Evolutionary conservation across 2,888 invertebrate species (phyloP).

Genomic region (Ophonus ardosiacus): DNA sequence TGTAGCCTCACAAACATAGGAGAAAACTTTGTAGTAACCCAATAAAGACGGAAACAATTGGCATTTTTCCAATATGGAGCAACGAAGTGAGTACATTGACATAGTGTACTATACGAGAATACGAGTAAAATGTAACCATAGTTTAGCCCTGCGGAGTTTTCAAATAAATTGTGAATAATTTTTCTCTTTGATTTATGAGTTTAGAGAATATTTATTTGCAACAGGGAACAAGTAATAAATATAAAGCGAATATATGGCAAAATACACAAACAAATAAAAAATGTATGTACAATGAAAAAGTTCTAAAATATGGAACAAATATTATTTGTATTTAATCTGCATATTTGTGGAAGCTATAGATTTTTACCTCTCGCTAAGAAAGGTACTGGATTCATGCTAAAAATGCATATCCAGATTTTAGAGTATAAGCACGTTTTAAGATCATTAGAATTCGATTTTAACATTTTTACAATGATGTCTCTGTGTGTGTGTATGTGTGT

Average conservation of each 20-base stretch:
- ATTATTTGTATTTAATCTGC: too few species aligned
- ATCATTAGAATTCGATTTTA: too few species aligned
- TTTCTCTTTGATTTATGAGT: not conserved
- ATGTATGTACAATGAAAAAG: too few species aligned
- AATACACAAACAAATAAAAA: not conserved
- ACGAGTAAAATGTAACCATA: not conserved
- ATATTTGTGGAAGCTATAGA: too few species aligned
- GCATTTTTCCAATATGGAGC: constrained; percentile 39
- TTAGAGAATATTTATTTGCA: not conserved
- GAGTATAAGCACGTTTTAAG: too few species aligned
- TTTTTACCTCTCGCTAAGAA: too few species aligned
- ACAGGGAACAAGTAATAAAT: not conserved
- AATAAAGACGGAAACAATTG: constrained; percentile 49
- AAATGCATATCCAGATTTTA: too few species aligned
- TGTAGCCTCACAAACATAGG: not conserved
- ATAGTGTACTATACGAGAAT: not conserved
- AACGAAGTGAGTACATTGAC: not conserved
- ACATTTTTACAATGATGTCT: too few species aligned
- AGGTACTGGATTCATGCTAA: too few species aligned
- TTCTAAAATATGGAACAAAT: too few species aligned
- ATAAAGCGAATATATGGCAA: not conserved
- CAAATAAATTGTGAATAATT: constrained; percentile 5
- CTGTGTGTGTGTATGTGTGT: too few species aligned
- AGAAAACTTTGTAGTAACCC: constrained; percentile 10
- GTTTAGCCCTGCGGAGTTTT: not conserved